Evolutionary conservation across 2,113 vertebrate species (phyloP).

Genomic region (Gnathochromis pfefferi): DNA sequence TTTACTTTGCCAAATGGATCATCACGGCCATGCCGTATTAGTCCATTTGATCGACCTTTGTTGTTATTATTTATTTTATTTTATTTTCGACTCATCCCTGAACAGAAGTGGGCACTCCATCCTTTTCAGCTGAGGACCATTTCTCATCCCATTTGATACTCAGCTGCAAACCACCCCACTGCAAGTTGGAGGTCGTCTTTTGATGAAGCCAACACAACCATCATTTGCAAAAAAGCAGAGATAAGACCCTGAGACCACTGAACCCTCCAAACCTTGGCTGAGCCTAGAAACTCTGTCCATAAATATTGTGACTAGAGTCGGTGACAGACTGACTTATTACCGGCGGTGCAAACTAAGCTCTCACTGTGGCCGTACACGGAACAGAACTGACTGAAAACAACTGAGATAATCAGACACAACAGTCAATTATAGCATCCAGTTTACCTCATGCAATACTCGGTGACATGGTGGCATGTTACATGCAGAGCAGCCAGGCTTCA

Average conservation of each 20-base stretch:
- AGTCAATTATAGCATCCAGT: accelerated
- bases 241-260: not conserved
- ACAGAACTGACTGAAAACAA: not conserved
- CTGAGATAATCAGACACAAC: not conserved
- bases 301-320: not conserved
- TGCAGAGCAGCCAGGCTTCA: not conserved
- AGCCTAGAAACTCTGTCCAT: not conserved
- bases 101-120: not conserved
- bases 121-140: not conserved
- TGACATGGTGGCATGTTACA: not conserved
- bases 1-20: not conserved
- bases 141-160: not conserved
- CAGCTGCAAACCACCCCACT: not conserved
- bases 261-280: not conserved
- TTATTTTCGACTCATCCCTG: not conserved
- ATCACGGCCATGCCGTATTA: accelerated
- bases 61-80: not conserved
- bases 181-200: not conserved
- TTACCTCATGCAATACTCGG: accelerated
- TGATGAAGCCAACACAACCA: not conserved
- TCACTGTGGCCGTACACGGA: not conserved
- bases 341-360: accelerated
- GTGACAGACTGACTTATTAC: not conserved
- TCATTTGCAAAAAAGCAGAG: not conserved
- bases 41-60: not conserved